Percentiles rank a stretch among this genome's conserved stretches.
Evolutionary conservation across 2,888 invertebrate species (phyloP).

Genomic region (Allophyes oxyacanthae): DNA sequence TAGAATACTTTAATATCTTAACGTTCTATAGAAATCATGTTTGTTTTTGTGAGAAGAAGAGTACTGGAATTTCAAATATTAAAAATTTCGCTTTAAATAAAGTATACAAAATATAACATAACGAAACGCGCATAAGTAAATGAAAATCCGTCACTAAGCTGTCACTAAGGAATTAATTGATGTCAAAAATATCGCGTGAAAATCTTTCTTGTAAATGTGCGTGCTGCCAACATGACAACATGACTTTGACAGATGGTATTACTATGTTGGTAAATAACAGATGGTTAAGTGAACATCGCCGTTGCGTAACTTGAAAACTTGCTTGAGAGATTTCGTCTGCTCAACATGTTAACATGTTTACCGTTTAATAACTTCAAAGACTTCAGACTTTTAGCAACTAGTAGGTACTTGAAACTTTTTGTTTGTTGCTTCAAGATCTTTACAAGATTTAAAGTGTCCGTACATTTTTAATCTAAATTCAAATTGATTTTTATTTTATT

Average conservation of each 20-base stretch:
- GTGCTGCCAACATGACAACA: conserved; percentile 45
- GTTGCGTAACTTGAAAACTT: conserved; percentile 52
- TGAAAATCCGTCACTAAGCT: conserved; percentile 18
- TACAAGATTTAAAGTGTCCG: too few species aligned
- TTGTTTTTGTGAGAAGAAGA: conserved; percentile 9
- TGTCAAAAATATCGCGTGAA: conserved; percentile 29
- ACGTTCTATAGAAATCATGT: conserved; percentile 8
- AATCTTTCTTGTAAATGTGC: conserved; percentile 36
- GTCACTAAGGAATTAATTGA: conserved; percentile 20
- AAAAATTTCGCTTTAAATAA: too few species aligned
- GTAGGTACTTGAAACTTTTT: too few species aligned
- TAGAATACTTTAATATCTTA: conserved; percentile 25
- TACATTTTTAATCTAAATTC: too few species aligned
- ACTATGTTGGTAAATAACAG: conserved; percentile 44
- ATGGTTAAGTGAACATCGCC: conserved; percentile 39
- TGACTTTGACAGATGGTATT: conserved; percentile 47
- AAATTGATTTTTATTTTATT: too few species aligned
- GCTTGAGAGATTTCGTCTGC: conserved; percentile 39
- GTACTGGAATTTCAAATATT: not conserved
- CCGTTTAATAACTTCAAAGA: conserved; percentile 15
- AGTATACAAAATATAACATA: too few species aligned
- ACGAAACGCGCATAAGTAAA: not conserved
- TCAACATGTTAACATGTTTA: conserved; percentile 18
- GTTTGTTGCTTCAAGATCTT: too few species aligned
- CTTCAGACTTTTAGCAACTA: not conserved